These are phyloP conservation scores for Stictonetta naevosa DNA, from an alignment of 2,113 vertebrate species.

Conservation along the genomic window DNA sequence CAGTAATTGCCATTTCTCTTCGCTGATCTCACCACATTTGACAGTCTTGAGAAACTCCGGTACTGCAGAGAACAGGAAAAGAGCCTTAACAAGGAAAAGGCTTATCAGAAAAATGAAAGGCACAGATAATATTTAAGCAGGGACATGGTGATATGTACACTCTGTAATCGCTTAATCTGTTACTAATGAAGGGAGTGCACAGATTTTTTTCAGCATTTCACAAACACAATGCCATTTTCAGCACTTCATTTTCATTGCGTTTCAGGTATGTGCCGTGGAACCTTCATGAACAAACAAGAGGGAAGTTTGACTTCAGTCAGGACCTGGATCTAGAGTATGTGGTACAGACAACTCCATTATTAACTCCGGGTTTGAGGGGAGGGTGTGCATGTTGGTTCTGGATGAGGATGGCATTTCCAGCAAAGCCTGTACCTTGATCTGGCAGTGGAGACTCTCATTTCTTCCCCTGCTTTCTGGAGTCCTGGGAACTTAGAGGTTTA, in stretches of 20 bases:
- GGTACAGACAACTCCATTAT: not conserved
- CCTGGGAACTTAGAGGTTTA: not conserved
- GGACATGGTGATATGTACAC: not conserved
- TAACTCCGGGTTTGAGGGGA: not conserved
- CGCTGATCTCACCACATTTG: not conserved
- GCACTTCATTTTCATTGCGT: not conserved
- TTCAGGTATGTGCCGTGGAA: constrained; percentile 91
- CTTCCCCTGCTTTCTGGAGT: not conserved
- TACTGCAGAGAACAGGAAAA: not conserved
- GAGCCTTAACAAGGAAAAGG: not conserved
- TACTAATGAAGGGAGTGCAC: not conserved
- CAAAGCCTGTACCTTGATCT: not conserved
- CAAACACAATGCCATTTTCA: not conserved
- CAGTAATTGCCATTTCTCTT: not conserved
- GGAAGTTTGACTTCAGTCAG: constrained; percentile 85
- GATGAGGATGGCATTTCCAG: not conserved
- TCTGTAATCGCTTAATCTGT: not conserved
- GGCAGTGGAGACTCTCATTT: not conserved
- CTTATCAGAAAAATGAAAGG: not conserved
- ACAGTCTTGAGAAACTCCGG: not conserved
- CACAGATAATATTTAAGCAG: not conserved
- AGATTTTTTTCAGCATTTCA: not conserved
- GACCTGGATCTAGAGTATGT: constrained; percentile 90
- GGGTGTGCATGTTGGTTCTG: accelerated
- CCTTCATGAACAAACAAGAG: constrained; percentile 88